phyloP scores from a whole-genome alignment of 2,113 vertebrate species.

The Neomonachus schauinslandi region DNA sequence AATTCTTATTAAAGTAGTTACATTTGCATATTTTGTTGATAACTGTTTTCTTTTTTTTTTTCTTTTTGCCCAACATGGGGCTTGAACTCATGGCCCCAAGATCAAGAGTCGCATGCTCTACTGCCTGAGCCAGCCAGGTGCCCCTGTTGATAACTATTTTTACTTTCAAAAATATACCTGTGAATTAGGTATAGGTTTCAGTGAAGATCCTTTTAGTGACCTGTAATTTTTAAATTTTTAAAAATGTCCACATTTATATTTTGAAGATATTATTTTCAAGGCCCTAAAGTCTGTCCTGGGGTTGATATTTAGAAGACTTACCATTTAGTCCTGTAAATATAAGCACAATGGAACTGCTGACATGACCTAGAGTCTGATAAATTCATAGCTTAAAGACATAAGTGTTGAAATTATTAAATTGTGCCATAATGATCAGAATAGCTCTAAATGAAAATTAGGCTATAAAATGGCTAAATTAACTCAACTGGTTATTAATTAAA shows the following conservation, averaged over 20 bases:
- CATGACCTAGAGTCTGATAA: not conserved
- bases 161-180: not conserved
- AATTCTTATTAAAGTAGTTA: not conserved
- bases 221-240: not conserved
- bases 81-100: not conserved
- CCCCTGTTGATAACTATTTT: not conserved
- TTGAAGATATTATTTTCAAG: slow-evolving; percentile 9
- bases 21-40: slow-evolving; percentile 4
- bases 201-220: not conserved
- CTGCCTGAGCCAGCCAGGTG: not conserved
- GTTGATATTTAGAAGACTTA: not conserved
- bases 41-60: not conserved
- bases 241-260: not conserved
- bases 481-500: slow-evolving; percentile 46
- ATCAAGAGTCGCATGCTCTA: not conserved
- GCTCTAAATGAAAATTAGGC: slow-evolving; percentile 31
- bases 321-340: not conserved
- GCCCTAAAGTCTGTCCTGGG: not conserved
- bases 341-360: not conserved
- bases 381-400: not conserved
- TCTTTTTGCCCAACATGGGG: not conserved
- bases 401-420: not conserved
- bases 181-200: not conserved
- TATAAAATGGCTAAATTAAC: slow-evolving; percentile 20
- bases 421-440: not conserved